Percentiles rank a stretch among this genome's conserved stretches.
phyloP scores from a whole-genome alignment of 2,113 vertebrate genomes.

The Mus spicilegus region DNA sequence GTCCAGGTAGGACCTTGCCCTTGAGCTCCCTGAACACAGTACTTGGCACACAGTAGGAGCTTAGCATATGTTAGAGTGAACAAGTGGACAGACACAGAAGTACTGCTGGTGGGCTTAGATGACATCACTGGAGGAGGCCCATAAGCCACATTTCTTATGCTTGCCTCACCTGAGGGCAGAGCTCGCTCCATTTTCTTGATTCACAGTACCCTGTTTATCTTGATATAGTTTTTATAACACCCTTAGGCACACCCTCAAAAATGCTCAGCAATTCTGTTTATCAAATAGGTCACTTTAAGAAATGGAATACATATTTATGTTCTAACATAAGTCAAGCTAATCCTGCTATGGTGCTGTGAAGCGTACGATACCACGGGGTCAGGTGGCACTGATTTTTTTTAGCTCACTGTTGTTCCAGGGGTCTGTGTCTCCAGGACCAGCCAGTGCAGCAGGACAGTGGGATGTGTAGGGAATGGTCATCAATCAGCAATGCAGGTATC shows the following conservation, averaged over 20 bases:
- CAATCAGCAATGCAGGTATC: accelerated
- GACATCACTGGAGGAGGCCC: not conserved
- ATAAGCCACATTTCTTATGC: too few species aligned
- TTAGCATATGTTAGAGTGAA: not conserved
- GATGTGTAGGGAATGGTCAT: not conserved
- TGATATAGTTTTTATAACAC: not conserved
- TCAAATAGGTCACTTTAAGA: not conserved
- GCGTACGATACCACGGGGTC: not conserved
- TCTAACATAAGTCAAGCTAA: not conserved
- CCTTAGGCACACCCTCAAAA: not conserved
- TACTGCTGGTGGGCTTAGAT: not conserved
- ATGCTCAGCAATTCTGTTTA: not conserved
- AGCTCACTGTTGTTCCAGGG: not conserved
- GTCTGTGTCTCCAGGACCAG: not conserved
- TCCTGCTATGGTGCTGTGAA: not conserved
- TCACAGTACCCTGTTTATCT: not conserved
- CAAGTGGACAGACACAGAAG: not conserved
- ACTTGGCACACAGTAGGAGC: not conserved
- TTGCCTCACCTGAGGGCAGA: not conserved
- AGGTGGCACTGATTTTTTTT: not conserved
- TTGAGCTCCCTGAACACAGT: not conserved
- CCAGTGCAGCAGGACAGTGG: not conserved
- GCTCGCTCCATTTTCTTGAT: not conserved
- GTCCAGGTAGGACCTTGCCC: not conserved
- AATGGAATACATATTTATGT: not conserved